Evolutionary conservation across 2,888 invertebrate species (phyloP).

Genomic region (Lepidonotus clava): DNA sequence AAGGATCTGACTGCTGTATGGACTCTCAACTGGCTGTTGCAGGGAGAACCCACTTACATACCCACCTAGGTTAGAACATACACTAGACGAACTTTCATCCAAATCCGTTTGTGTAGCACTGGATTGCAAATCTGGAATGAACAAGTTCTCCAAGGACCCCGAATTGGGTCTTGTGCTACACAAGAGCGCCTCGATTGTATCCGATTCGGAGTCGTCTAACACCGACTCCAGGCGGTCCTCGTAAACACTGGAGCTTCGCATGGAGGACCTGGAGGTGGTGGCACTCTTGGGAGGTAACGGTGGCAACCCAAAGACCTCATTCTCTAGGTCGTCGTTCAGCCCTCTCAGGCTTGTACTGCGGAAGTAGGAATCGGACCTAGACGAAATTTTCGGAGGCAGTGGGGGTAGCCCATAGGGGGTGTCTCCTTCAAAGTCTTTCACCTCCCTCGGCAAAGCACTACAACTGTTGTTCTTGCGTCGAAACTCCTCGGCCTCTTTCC

Average conservation of each 20-base stretch:
- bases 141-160: background rate
- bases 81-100: too few species aligned
- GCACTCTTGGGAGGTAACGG: background rate
- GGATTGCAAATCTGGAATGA: background rate
- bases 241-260: background rate
- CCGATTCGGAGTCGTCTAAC: background rate
- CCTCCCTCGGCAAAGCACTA: background rate
- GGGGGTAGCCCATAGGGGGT: background rate
- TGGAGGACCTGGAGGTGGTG: background rate
- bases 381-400: background rate
- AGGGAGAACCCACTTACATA: too few species aligned
- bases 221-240: background rate
- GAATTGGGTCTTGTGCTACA: background rate
- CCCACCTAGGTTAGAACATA: too few species aligned
- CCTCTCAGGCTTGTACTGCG: background rate
- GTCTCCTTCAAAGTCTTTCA: background rate
- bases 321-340: background rate
- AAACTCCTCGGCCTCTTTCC: constrained; percentile 1
- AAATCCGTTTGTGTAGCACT: background rate
- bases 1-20: background rate
- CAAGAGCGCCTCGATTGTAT: background rate
- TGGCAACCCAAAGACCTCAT: background rate
- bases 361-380: background rate
- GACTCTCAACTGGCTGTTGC: background rate
- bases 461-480: background rate